Conservation (phyloP, 2,888 invertebrate species). For the Cataglyphis cursor region DNA sequence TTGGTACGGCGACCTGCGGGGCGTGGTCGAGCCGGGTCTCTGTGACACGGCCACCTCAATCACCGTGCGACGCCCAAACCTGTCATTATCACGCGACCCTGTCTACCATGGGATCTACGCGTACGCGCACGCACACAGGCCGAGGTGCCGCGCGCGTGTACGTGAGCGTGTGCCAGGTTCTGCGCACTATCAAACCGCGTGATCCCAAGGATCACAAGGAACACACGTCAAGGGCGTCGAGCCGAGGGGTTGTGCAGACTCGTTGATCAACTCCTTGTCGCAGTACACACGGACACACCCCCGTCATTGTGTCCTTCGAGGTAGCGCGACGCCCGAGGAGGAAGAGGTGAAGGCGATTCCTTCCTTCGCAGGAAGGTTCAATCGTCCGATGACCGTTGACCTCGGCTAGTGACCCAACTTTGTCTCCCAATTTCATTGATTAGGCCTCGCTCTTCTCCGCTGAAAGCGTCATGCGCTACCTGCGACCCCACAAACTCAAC, state of each 20-base stretch:
- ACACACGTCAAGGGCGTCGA: slow-evolving; percentile 71
- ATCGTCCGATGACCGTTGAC: slow-evolving; percentile 80
- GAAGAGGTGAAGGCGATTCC: slow-evolving; percentile 49
- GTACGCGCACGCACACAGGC: slow-evolving; percentile 58
- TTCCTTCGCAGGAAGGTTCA: slow-evolving; percentile 71
- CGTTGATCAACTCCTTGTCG: slow-evolving; percentile 72
- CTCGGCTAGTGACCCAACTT: slow-evolving; percentile 80
- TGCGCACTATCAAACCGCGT: slow-evolving; percentile 67
- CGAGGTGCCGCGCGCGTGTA: slow-evolving; percentile 35
- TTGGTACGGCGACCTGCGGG: slow-evolving; percentile 78
- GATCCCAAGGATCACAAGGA: slow-evolving; percentile 72
- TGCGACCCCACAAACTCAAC: slow-evolving; percentile 74
- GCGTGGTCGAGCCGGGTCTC: slow-evolving; percentile 83
- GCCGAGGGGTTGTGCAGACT: slow-evolving; percentile 57
- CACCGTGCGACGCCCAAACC: slow-evolving; percentile 84
- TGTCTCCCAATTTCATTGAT: slow-evolving; percentile 86
- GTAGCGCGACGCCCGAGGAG: slow-evolving; percentile 44
- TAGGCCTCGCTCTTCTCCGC: slow-evolving; percentile 78
- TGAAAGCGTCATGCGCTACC: slow-evolving; percentile 73
- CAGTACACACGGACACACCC: slow-evolving; percentile 79
- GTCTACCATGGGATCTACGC: slow-evolving; percentile 76
- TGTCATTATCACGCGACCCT: slow-evolving; percentile 86
- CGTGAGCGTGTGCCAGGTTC: slow-evolving; percentile 62
- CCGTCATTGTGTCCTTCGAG: slow-evolving; percentile 79
- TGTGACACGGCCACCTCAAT: slow-evolving; percentile 85